Percentiles rank a stretch among this genome's conserved stretches.
Evolutionary conservation across 2,888 invertebrate species (phyloP).

Genomic region (Lasioglossum vierecki): DNA sequence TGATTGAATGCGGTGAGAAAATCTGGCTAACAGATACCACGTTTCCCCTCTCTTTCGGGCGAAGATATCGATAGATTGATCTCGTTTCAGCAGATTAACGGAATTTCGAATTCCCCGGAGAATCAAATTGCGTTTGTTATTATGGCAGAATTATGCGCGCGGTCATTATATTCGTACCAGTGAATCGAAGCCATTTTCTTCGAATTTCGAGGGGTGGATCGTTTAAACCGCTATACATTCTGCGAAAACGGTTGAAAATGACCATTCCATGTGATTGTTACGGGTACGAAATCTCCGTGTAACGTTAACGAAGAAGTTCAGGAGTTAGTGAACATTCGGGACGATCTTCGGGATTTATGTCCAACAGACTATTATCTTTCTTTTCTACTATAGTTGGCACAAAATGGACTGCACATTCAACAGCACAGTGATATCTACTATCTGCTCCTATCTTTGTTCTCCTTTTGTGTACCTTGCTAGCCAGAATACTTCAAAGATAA

Average conservation of each 20-base stretch:
- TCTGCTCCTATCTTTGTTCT: slow-evolving; percentile 5
- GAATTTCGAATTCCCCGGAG: neutral
- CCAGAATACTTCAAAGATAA: slow-evolving; percentile 2
- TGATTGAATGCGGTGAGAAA: no score
- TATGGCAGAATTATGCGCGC: neutral
- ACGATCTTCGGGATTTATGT: slow-evolving; percentile 1
- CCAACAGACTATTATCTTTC: slow-evolving; percentile 14
- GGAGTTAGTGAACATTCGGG: slow-evolving; percentile 3
- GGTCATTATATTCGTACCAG: neutral
- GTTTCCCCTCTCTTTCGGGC: neutral
- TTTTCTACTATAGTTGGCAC: slow-evolving; percentile 8
- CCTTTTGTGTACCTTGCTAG: slow-evolving; percentile 1
- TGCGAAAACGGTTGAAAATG: neutral
- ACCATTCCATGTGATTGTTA: neutral
- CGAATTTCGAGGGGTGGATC: slow-evolving; percentile 7
- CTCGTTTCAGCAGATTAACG: neutral
- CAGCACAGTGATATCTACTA: slow-evolving; percentile 1
- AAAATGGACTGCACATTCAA: slow-evolving; percentile 12
- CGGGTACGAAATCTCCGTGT: neutral
- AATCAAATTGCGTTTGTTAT: neutral
- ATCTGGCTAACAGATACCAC: neutral
- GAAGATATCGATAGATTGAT: neutral
- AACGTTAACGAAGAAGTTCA: slow-evolving; percentile 9
- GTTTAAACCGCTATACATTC: slow-evolving; percentile 15
- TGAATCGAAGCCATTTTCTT: slow-evolving; percentile 1